Conservation (phyloP, 2,113 vertebrate species). For the Pollimyrus isidori region DNA sequence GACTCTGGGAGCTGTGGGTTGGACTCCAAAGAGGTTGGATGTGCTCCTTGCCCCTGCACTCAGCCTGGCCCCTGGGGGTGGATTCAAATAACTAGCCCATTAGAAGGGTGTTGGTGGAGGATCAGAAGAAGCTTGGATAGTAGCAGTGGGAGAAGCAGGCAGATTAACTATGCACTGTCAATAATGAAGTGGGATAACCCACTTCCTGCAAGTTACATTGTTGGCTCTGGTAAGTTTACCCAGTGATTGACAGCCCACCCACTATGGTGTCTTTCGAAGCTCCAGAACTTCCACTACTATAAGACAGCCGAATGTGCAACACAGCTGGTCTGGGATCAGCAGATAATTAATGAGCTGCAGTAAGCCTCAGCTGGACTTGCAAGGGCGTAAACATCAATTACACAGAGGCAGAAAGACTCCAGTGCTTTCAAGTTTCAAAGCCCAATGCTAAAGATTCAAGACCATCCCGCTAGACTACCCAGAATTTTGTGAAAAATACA, state of each 20-base stretch:
- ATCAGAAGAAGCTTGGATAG: not conserved
- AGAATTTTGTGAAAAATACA: not conserved
- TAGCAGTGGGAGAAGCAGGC: not conserved
- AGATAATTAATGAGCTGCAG: not conserved
- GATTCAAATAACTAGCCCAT: not conserved
- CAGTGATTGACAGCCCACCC: not conserved
- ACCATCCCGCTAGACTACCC: not conserved
- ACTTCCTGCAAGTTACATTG: not conserved
- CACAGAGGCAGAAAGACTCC: not conserved
- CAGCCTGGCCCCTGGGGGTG: conserved; percentile 26
- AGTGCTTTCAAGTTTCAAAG: not conserved
- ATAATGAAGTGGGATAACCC: not conserved
- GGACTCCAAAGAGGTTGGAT: conserved; percentile 37
- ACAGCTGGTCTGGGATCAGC: not conserved
- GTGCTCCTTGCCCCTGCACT: conserved; percentile 40
- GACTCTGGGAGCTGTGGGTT: conserved; percentile 37
- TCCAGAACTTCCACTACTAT: not conserved
- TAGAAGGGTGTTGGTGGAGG: not conserved
- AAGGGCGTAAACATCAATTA: not conserved
- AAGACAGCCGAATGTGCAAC: not conserved
- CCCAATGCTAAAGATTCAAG: not conserved
- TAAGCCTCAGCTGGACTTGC: not conserved
- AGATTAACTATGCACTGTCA: not conserved
- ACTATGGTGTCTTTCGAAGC: not conserved
- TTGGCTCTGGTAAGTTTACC: not conserved